Evolutionary conservation across 2,113 vertebrate species (phyloP).

Genomic region (Malurus alboscapulatus): DNA sequence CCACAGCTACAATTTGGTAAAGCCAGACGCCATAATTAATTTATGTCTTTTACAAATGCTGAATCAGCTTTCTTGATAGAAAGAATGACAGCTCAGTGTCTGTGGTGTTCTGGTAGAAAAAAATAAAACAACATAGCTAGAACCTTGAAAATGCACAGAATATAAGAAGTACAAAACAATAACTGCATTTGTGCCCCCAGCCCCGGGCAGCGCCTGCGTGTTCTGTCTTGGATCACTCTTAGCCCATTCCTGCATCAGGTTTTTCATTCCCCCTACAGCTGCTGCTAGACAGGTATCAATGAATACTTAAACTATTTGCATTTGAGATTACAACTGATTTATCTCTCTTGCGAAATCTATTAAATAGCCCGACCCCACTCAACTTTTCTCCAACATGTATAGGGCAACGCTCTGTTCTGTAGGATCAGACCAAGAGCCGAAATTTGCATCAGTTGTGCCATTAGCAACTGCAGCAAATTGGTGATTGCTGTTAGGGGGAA

Average conservation of each 20-base stretch:
- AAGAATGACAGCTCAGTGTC: background rate
- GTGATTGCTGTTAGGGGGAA: background rate
- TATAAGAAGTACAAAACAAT: background rate
- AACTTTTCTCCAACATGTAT: background rate
- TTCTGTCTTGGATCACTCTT: background rate
- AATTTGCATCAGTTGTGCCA: background rate
- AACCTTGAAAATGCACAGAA: background rate
- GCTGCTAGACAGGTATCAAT: background rate
- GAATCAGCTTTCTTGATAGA: background rate
- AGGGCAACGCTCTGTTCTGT: background rate
- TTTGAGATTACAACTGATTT: background rate
- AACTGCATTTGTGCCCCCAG: background rate
- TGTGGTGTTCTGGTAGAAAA: background rate
- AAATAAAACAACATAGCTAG: background rate
- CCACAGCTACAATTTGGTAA: background rate
- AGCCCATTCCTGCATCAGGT: background rate
- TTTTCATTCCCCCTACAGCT: background rate
- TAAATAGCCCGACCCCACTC: background rate
- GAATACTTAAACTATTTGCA: background rate
- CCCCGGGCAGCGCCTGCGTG: fast-evolving
- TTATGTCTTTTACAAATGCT: background rate
- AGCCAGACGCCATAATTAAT: background rate
- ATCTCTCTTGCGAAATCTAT: background rate
- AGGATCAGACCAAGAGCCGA: background rate
- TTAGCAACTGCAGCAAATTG: background rate